Percentiles rank a stretch among this genome's conserved stretches.
Evolutionary conservation across 2,797 vertebrate species (phyloP).

Genomic region (Enteromius viviparus): DNA sequence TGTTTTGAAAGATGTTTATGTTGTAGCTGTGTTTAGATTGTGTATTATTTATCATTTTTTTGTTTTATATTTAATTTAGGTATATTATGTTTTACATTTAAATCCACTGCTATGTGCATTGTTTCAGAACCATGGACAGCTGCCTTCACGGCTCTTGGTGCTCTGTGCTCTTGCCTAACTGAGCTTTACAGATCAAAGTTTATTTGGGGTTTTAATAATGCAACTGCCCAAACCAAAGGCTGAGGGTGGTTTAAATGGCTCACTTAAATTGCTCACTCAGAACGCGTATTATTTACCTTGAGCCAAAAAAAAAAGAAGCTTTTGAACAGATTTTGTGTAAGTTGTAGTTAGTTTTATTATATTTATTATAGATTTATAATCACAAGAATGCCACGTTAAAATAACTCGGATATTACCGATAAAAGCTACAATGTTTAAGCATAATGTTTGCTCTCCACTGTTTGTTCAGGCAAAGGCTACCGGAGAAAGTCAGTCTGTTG

Average conservation of each 20-base stretch:
- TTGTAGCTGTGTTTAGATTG: neutral
- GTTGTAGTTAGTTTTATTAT: too few species aligned
- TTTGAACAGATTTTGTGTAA: neutral
- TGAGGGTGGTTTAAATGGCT: neutral
- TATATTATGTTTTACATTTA: neutral
- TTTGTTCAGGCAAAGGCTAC: neutral
- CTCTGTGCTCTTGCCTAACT: neutral
- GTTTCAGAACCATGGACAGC: slow-evolving; percentile 42
- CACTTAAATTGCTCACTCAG: neutral
- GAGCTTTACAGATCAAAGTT: neutral
- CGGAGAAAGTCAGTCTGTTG: slow-evolving; percentile 12
- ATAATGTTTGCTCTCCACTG: neutral
- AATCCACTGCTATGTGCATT: neutral
- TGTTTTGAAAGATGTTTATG: neutral
- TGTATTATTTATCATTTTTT: neutral
- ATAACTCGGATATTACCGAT: neutral
- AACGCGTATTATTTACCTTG: neutral
- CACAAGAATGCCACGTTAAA: neutral
- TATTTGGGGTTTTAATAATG: neutral
- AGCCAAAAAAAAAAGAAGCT: neutral
- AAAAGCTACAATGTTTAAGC: neutral
- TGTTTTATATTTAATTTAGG: neutral
- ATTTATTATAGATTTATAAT: neutral
- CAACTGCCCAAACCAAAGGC: neutral
- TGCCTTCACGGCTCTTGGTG: neutral